These are phyloP conservation scores for Coelogynopora nodosa DNA, from an alignment of 2,888 invertebrate genomes.

Conservation along the genomic window DNA sequence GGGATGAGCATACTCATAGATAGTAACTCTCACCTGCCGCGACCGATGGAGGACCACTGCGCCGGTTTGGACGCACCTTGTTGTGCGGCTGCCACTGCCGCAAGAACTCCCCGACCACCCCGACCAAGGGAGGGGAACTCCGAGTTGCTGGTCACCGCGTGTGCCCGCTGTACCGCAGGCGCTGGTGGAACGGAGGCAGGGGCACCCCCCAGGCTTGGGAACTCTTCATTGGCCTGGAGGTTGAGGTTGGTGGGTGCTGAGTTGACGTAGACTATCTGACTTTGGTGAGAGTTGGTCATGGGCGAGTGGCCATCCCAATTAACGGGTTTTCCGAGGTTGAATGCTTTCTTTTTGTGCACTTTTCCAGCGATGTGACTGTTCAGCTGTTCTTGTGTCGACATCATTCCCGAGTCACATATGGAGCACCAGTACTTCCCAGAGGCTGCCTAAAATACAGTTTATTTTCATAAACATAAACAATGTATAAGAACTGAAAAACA, in stretches of 20 bases:
- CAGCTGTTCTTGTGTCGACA: constrained; percentile 33
- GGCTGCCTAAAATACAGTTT: too few species aligned
- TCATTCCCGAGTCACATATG: constrained; percentile 30
- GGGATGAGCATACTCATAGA: too few species aligned
- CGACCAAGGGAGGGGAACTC: not conserved
- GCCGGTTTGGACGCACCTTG: not conserved
- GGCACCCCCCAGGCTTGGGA: not conserved
- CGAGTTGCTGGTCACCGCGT: not conserved
- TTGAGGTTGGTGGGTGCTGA: not conserved
- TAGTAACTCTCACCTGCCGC: constrained; percentile 5
- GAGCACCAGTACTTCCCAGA: constrained; percentile 3
- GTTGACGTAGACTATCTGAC: not conserved
- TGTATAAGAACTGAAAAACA: too few species aligned
- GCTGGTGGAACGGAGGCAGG: not conserved
- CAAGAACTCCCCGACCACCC: not conserved
- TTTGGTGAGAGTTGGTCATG: not conserved
- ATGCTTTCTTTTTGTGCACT: constrained; percentile 35
- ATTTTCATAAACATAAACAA: too few species aligned
- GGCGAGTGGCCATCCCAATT: constrained; percentile 9
- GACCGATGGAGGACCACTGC: not conserved
- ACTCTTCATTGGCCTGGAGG: not conserved
- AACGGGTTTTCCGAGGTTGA: not conserved
- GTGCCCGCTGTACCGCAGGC: not conserved
- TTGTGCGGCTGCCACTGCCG: not conserved
- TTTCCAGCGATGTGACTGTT: constrained; percentile 15